Evolutionary conservation across 92 coral and sea anemone genomes (phyloP), one percentile per base, ranked within the genome.

Genomic region (Epizoanthus rinbou): DNA sequence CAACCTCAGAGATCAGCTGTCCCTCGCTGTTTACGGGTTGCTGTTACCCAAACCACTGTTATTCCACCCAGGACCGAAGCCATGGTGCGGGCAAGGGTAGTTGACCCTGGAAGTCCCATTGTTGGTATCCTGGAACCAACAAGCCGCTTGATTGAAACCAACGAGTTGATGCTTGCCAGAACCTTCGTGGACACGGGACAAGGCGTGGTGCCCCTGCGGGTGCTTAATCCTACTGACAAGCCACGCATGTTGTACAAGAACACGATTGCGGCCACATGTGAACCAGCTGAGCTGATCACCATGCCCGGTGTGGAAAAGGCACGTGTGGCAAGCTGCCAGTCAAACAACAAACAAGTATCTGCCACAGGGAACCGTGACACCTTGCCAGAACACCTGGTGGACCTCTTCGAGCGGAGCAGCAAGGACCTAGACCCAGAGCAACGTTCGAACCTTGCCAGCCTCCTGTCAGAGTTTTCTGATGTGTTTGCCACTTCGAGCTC

Each of bases 241-340:
- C 85, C 89, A 33, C 64, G 73, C 11, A 85, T 75, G 45, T 58
- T 85, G 71, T 87, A 75, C 50, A 75, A 68, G 84, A 83, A 84
- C 85, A 80, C 85, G 17, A 65, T 87, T 21, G 88, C 90, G 23
- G 93, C 93, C 68, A 73, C 73, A 57, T 90, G 90, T 16, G 88
- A 89, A 60, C 92, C 87, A 16, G 89, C 57, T 52, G 56, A 33
- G 45, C 21, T 50, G 35, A 50, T 79, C 11, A 52, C 39, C 45
- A 52, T 71, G 23, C 15, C 71, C 28, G 84, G 54, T 24, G 45
- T 3, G 14, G 18, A 31, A 22, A 62, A 57, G 45, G 81, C 80
- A 22, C 43, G 79, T 37, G 89, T 14, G 57, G 43, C 50, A 81
- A 64, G 33, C 64, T 81, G 79, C 74, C 28, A 69, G 59, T 11